Base-by-base conservation (phyloP, 2,113 vertebrate species). In the Tympanuchus pallidicinctus region DNA sequence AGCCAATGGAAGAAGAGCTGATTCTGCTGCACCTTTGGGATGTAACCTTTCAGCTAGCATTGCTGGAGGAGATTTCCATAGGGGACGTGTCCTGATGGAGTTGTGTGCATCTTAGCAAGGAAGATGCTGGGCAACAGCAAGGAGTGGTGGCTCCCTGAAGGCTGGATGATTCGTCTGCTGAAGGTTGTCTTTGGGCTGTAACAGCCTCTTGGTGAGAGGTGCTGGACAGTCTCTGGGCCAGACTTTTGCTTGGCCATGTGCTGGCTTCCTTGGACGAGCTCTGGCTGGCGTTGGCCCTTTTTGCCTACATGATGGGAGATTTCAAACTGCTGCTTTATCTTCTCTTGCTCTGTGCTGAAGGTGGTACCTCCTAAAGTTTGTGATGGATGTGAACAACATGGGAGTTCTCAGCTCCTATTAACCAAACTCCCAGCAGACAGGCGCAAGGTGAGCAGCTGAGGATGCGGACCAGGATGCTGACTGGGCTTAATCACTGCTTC, bases 301-400 rank as follows among this genome's bases (percentile, higher is more conserved):
- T 45, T 76, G 67, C 50, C 63, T 36, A 48, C 63, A 38, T 5
- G 50, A 0, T 32, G 72, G 64, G 40, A 22, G 57, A 24, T 48
- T 86, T 86, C 30, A 10, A 80, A 10, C 14, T 81, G 10, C 10
- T 32, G 1, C 27, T 90, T 71, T 27, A 4, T 28, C 22, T 4
- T 89, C 85, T 80, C 34, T 84, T 70, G 30, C 20, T n/a, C 43
- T n/a, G 22, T 64, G 54, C 50, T 60, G 21, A 6, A 2, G 6
- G 28, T 63, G 65, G n/a, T 11, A 8, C 63, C 70, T 90, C 61
- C 67, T 70, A 38, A 45, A 57, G 32, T 80, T 45, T 45, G 1
- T 38, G 24, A 74, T 34, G 25, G 27, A 52, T 54, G 34, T 34
- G 48, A 86, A 47, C 24, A 10, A 11, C 0, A 0, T 0, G 0